Base-by-base conservation (phyloP, 2,888 invertebrate genomes). In the Cheilosia grossa region DNA sequence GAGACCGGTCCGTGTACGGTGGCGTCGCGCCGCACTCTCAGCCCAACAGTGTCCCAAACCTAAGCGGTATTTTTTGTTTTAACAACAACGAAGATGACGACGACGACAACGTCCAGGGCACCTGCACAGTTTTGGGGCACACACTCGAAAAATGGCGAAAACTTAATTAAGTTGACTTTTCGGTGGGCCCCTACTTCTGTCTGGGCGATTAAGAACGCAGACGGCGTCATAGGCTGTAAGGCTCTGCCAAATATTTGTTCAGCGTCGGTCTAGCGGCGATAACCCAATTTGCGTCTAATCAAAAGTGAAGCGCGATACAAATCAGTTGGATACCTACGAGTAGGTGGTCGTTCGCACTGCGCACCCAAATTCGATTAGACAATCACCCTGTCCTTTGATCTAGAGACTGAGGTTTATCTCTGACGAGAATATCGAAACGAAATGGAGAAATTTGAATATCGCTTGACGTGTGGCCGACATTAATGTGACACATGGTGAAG, bases 121-220 rank as follows among this genome's bases (percentile, higher is more conserved):
- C 75, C 75, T 80, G 83, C 69, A 74, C 19, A 27, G 33, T 54
- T 27, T 6, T 15, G 17, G 15, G 6, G 21, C 13, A 10, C n/a
- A 19, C 5, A 15, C 15, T 49, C 21, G 59, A 66, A 37, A 72
- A 72, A 69, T 64, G 51, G 81, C 53, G 61, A 66, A 70, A 72
- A 81, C 81, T 72, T 83, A 83, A 83, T 83, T 83, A 80, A 85
- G 70, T 81, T 81, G 75, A 77, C 75, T 77, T 81, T 79, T 67
- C 56, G 51, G 24, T 42, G 27, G 64, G 10, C 4, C 17, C 19
- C 13, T 44, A 2, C 15, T 13, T 27, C 51, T 27, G 51, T 51
- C 51, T 51, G 24, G 51, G 24, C 51, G 19, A 51, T 51, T 13
- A 13, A 13, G 24, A 51, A 51, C 44, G 13, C 59, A 30, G 56